Evolutionary conservation across 2,113 vertebrate genomes (phyloP), one percentile per base, ranked within the genome.

Genomic region (Willisornis vidua): DNA sequence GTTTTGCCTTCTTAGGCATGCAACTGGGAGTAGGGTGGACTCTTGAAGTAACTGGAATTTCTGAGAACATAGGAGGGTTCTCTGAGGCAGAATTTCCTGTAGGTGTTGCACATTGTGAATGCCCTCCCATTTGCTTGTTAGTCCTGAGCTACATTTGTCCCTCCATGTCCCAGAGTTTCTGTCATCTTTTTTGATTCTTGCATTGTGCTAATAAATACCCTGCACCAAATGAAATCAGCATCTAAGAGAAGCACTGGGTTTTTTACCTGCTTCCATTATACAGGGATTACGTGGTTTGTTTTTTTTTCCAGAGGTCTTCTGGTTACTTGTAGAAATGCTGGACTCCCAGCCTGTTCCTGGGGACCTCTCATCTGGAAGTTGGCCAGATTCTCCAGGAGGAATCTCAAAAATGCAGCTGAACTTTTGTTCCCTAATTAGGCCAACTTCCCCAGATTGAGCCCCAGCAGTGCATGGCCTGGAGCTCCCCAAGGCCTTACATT

Each of bases 381-480:
- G 96, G 97, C 98, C 98, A 98, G 85, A 97, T 97, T 97, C 96
- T 96, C 79, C 91, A 96, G 75, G 85, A 97, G 96, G 98, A 98
- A 99, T 99, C 98, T 97, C 90, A 98, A 98, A 98, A 97, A 99
- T 99, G 98, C 97, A 97, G 95, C 97, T 97, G 97, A 98, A 98
- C 98, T 98, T 98, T 98, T 98, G 98, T 99, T 99, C 98, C 99
- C 99, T 99, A 99, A 99, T 99, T 99, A 99, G 99, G 98, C 97
- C 98, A 98, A 96, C 97, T 98, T 99, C 97, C 98, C 98, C 96
- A 98, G 86, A 73, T 87, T 93, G 90, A 90, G 96, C 96, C 91
- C 93, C 85, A 90, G 96, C 97, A 90, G 83, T 89, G 37, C 93
- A 37, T 49, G 84, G 72, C 93, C 93, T 66, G 67, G 81, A 91